Evolutionary conservation across 2,888 invertebrate species (phyloP).

Genomic region (Operophtera brumata): DNA sequence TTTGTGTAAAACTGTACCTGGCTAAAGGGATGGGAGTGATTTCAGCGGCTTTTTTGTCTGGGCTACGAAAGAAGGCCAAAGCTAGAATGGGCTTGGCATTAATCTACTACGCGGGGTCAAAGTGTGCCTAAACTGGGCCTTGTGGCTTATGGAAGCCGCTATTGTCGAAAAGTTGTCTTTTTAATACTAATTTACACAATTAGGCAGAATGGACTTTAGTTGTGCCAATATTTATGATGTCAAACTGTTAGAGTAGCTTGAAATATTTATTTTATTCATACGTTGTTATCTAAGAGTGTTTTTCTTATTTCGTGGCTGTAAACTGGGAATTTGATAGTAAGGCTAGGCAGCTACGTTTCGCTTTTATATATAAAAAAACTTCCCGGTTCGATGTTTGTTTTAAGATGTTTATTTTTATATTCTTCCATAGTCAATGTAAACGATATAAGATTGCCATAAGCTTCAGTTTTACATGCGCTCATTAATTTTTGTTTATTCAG

Average conservation of each 20-base stretch:
- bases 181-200: constrained; percentile 17
- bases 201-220: constrained; percentile 27
- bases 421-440: constrained; percentile 29
- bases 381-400: constrained; percentile 37
- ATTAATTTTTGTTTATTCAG: constrained; percentile 11
- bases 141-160: constrained; percentile 3
- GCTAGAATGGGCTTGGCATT: background rate
- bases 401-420: constrained; percentile 30
- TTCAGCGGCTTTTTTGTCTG: background rate
- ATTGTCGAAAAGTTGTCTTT: constrained; percentile 4
- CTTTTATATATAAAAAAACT: constrained; percentile 49
- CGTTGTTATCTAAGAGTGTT: constrained; percentile 56
- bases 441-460: constrained; percentile 12
- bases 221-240: constrained; percentile 36
- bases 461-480: constrained; percentile 12
- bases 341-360: background rate
- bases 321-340: constrained; percentile 38
- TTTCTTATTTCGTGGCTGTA: constrained; percentile 37
- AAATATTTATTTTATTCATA: constrained; percentile 56
- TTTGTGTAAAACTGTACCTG: too few species aligned
- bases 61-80: background rate
- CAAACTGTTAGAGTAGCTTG: constrained; percentile 35
- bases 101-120: too few species aligned
- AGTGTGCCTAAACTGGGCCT: constrained; percentile 1
- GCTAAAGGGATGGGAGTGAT: background rate